Evolutionary conservation across 1,140 invertebrate species (phyloP).

Genomic region (Octopus bimaculoides): DNA sequence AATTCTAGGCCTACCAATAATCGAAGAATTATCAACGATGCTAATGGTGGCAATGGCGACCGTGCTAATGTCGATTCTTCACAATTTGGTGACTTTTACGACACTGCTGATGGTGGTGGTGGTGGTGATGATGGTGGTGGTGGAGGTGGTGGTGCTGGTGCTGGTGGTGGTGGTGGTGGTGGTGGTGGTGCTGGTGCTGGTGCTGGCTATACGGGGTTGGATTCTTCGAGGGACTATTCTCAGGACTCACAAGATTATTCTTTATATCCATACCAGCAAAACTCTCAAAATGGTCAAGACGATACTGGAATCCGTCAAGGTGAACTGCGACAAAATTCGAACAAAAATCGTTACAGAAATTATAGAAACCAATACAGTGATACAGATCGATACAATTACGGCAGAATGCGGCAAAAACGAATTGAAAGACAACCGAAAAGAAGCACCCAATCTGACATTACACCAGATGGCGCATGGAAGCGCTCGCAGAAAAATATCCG

Average conservation of each 20-base stretch:
- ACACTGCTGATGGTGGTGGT: background rate
- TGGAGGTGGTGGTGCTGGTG: background rate
- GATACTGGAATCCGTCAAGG: background rate
- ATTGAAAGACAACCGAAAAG: background rate
- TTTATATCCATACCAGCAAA: background rate
- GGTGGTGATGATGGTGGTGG: background rate
- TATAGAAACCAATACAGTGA: background rate
- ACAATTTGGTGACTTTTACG: no score
- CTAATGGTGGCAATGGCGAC: no score
- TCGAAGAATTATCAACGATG: no score
- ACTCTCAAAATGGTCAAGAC: background rate
- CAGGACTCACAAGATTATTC: slow-evolving; percentile 1
- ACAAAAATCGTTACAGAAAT: background rate
- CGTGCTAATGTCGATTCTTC: no score
- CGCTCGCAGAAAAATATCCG: no score
- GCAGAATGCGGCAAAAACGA: background rate
- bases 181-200: background rate
- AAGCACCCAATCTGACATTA: no score
- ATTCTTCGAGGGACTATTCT: background rate
- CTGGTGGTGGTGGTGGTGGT: background rate
- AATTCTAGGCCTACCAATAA: no score
- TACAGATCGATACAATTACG: background rate
- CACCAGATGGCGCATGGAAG: no score
- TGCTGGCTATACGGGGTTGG: background rate
- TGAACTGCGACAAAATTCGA: background rate